Evolutionary conservation across 2,113 vertebrate species (phyloP), one percentile per base, ranked within the genome.

Genomic region (Pseudorasbora parva): DNA sequence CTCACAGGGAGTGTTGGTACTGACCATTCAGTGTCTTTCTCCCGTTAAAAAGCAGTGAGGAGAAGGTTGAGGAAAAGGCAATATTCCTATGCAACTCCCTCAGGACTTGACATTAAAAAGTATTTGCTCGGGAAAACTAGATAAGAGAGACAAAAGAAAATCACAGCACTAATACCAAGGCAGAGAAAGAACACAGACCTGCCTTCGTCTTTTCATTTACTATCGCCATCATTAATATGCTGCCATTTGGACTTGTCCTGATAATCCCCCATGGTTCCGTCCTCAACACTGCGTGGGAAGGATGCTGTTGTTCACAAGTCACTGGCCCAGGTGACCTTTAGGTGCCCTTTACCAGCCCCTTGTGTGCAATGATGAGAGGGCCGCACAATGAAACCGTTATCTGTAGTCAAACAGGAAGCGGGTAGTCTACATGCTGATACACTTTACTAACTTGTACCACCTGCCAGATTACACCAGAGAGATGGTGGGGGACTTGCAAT

Each of bases 311-410:
- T 81, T 86, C 51, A 86, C 49, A 88, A 88, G 85, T 78, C 69
- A 59, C 86, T 87, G 90, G 89, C 90, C 90, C 91, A 82, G 82
- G 66, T 89, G 90, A 92, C 93, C 92, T 93, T 93, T 92, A 54
- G 62, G 30, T 93, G 91, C 92, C 93, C 92, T 93, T 93, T 92
- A 73, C 37, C 47, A 56, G 89, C 88, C 91, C 88, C 87, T 90
- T 88, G 90, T 82, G 86, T 85, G 86, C 54, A 60, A 64, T 90
- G 84, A 88, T 88, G 74, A 88, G 87, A 66, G 85, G 74, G 81
- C 84, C 82, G 83, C 9, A 8, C 68, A 83, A 71, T 41, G 85
- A 88, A 88, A 79, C 83, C 79, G 82, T 86, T 85, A 85, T 87
- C 85, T 77, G 72, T 62, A 23, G 47, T 69, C 19, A 21, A 60